A percentile compares a stretch with the other conserved stretches of the same genome.
Evolutionary conservation across 1,140 invertebrate species (phyloP).

Genomic region (Pogonomyrmex californicus): DNA sequence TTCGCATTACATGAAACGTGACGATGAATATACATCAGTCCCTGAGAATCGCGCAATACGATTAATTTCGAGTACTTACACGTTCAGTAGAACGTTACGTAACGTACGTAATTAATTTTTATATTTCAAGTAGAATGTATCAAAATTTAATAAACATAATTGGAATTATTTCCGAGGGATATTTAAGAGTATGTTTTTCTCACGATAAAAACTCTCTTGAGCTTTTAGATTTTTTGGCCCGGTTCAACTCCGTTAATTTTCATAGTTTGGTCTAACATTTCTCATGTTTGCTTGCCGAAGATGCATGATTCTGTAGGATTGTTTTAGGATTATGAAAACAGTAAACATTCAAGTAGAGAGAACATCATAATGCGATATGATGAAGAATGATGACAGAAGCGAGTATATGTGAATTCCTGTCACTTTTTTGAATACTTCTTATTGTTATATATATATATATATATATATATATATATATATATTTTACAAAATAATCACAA

Average conservation of each 20-base stretch:
- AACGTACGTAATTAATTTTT: neutral
- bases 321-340: conserved; percentile 51
- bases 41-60: conserved; percentile 8
- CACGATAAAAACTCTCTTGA: conserved; percentile 13
- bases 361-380: conserved; percentile 20
- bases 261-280: conserved; percentile 23
- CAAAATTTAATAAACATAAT: neutral
- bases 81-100: neutral
- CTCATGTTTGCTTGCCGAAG: conserved; percentile 46
- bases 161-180: neutral
- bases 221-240: neutral
- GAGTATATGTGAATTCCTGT: neutral
- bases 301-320: conserved; percentile 39
- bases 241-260: conserved; percentile 14
- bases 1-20: conserved; percentile 36
- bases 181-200: neutral
- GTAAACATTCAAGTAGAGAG: conserved; percentile 49
- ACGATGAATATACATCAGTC: conserved; percentile 40
- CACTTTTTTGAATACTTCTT: neutral
- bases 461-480: neutral
- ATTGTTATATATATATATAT: neutral
- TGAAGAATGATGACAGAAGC: conserved; percentile 44
- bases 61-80: conserved; percentile 21
- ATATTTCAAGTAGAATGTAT: conserved; percentile 11
- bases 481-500: neutral